phyloP scores from a whole-genome alignment of 2,113 vertebrate genomes.

The Tinamus guttatus region DNA sequence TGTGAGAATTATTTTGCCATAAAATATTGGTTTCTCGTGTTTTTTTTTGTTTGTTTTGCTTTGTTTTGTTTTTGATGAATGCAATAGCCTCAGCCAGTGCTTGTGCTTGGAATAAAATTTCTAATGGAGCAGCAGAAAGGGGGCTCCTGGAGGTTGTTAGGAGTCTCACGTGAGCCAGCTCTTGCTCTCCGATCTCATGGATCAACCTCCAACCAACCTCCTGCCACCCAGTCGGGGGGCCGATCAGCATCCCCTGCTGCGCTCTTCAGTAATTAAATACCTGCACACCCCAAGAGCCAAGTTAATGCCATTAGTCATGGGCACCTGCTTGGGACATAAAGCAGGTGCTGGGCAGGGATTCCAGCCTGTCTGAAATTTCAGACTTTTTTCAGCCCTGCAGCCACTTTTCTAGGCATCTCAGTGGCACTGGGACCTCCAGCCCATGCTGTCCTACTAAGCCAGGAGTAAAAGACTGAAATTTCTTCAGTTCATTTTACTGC shows the following conservation, averaged over 20 bases:
- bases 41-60: not conserved
- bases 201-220: fast-evolving
- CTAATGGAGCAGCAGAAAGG: not conserved
- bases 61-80: not conserved
- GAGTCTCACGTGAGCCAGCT: not conserved
- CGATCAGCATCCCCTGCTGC: not conserved
- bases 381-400: not conserved
- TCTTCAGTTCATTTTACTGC: not conserved
- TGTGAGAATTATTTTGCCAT: not conserved
- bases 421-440: no score
- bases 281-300: not conserved
- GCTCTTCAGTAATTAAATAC: slow-evolving; percentile 20
- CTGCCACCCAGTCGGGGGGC: fast-evolving
- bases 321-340: not conserved
- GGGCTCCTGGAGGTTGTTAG: fast-evolving
- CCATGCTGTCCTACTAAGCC: not conserved
- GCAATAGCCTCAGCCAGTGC: not conserved
- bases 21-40: not conserved
- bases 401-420: not conserved
- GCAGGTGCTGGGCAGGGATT: not conserved
- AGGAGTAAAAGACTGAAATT: not conserved
- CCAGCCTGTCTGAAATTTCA: not conserved
- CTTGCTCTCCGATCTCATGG: fast-evolving
- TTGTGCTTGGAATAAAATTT: not conserved
- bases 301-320: not conserved